phyloP scores from a whole-genome alignment of 2,888 invertebrate genomes.

The Desoria tigrina region DNA sequence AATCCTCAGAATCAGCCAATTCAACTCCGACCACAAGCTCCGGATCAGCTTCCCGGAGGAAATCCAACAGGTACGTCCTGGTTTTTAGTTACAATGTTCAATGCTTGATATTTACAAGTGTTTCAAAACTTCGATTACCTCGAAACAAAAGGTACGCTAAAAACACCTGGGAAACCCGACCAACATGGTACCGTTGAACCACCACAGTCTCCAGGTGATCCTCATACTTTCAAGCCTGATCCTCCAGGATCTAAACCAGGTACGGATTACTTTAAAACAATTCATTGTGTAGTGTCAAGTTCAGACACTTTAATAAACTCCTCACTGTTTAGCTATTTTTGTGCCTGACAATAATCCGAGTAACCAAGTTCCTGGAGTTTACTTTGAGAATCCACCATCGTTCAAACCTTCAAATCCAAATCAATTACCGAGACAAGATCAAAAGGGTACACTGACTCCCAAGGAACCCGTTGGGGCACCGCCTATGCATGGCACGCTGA shows the following conservation, averaged over 20 bases:
- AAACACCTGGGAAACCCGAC: conserved; percentile 2
- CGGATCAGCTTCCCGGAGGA: neutral
- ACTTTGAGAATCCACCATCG: conserved; percentile 2
- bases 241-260: neutral
- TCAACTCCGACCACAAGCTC: neutral
- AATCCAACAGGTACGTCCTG: neutral
- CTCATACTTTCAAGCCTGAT: neutral
- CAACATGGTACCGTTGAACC: conserved; percentile 1
- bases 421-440: neutral
- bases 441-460: neutral
- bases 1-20: neutral
- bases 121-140: too few relatives aligned
- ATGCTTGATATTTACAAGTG: too few relatives aligned
- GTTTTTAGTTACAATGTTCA: too few relatives aligned
- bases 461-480: neutral
- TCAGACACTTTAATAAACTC: too few relatives aligned
- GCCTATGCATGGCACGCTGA: neutral
- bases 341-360: neutral
- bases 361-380: neutral
- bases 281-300: too few relatives aligned
- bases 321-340: neutral
- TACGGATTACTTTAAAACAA: too few relatives aligned
- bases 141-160: too few relatives aligned
- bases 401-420: conserved; percentile 3
- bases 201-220: neutral